Conservation (phyloP, 2,888 invertebrate species). For the Listrodromus nycthemerus region DNA sequence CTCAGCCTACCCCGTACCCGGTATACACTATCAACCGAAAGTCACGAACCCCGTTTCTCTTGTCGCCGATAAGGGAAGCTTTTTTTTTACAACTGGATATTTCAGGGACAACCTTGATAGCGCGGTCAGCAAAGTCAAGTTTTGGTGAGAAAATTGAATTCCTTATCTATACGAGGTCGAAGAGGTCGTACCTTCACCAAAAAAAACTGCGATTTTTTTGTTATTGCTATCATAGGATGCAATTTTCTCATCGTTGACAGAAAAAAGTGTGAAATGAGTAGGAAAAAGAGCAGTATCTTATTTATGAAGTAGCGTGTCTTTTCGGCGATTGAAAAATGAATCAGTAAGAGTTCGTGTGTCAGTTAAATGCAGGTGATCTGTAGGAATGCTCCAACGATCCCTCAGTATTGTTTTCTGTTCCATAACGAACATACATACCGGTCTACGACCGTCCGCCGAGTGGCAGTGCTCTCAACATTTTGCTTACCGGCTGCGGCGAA, state of each 20-base stretch:
- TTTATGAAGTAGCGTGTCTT: no score
- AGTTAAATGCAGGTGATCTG: background rate
- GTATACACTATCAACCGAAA: background rate
- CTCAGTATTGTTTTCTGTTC: conserved; percentile 35
- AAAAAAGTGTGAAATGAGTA: background rate
- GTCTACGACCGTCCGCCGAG: background rate
- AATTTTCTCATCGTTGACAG: background rate
- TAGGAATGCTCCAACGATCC: conserved; percentile 5
- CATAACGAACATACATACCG: background rate
- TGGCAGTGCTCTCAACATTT: conserved; percentile 49
- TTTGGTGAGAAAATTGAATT: background rate
- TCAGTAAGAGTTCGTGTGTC: no score
- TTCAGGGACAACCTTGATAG: conserved; percentile 13
- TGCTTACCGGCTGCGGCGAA: conserved; percentile 44
- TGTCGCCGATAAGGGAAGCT: background rate
- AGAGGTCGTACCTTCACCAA: no score
- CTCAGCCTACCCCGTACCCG: conserved; percentile 12
- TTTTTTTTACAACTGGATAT: conserved; percentile 11
- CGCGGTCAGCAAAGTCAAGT: background rate
- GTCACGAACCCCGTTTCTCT: background rate
- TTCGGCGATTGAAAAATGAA: no score
- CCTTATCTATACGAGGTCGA: background rate
- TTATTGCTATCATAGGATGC: background rate
- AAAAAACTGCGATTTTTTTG: background rate
- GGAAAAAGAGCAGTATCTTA: background rate